A percentile compares a stretch with the other conserved stretches of the same genome.
These are phyloP conservation scores for Caenorhabditis parvicauda DNA, from an alignment of 2,888 invertebrate species.

Conservation along the genomic window DNA sequence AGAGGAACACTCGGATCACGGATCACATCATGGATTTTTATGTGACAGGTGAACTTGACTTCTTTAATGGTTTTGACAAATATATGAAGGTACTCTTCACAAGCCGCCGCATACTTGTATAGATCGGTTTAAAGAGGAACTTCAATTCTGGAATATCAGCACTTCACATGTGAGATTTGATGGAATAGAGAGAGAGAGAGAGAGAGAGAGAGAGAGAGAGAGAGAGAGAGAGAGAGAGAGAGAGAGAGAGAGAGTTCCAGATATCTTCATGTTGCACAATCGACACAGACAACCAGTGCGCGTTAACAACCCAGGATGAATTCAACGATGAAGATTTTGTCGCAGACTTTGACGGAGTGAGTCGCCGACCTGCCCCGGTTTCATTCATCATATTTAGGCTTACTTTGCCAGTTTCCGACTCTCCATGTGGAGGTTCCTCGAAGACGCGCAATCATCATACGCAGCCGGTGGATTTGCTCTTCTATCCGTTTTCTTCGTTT, in stretches of 20 bases:
- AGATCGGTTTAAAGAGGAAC: conserved; percentile 58
- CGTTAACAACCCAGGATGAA: too few relatives aligned
- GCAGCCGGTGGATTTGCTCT: conserved; percentile 54
- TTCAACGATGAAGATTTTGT: conserved; percentile 41
- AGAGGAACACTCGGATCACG: conserved; percentile 51
- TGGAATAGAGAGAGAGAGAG: neutral
- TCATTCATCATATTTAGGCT: too few relatives aligned
- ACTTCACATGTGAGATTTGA: conserved; percentile 38
- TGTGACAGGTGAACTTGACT: conserved; percentile 44
- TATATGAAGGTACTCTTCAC: conserved; percentile 33
- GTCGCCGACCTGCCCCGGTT: too few relatives aligned
- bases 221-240: too few relatives aligned
- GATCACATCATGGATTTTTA: conserved; percentile 59
- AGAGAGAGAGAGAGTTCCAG: too few relatives aligned
- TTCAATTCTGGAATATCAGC: conserved; percentile 55
- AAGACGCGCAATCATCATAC: conserved; percentile 55
- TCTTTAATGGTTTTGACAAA: neutral
- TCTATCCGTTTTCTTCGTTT: conserved; percentile 58
- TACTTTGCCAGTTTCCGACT: conserved; percentile 38
- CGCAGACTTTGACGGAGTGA: conserved; percentile 53
- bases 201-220: too few relatives aligned
- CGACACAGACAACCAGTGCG: neutral
- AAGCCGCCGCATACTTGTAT: conserved; percentile 49
- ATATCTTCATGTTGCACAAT: conserved; percentile 54
- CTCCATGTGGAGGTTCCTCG: conserved; percentile 52